These are phyloP conservation scores for Teleiodes luculella DNA, from an alignment of 2,888 invertebrate genomes.

Conservation along the genomic window DNA sequence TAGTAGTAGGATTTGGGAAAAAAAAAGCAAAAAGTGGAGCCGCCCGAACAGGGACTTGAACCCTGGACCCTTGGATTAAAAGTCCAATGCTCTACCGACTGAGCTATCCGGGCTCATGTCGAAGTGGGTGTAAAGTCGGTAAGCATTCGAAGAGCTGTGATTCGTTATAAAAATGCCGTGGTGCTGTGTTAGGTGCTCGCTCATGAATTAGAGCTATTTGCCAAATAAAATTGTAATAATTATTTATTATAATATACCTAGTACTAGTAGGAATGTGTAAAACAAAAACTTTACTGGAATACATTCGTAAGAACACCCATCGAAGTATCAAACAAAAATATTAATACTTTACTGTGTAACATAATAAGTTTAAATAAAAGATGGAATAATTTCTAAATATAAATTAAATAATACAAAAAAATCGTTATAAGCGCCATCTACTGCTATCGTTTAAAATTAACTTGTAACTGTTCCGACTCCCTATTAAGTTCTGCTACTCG, in stretches of 20 bases:
- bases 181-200: not conserved
- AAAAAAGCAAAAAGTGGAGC: slow-evolving; percentile 14
- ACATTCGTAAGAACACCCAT: too few relatives aligned
- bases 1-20: slow-evolving; percentile 25
- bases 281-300: too few relatives aligned
- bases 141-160: not conserved
- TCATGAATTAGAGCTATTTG: not conserved
- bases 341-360: not conserved
- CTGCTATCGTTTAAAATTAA: not conserved
- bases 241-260: too few relatives aligned
- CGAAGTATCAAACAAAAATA: too few relatives aligned
- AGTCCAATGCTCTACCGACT: slow-evolving; percentile 80
- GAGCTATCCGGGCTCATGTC: slow-evolving; percentile 73
- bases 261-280: too few relatives aligned
- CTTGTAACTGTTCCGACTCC: not conserved
- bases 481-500: slow-evolving; percentile 42
- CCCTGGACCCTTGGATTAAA: slow-evolving; percentile 80
- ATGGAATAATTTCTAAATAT: too few relatives aligned
- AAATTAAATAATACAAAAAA: too few relatives aligned
- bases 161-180: not conserved
- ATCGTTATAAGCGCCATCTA: not conserved
- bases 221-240: too few relatives aligned
- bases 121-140: slow-evolving; percentile 27
- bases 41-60: slow-evolving; percentile 80
- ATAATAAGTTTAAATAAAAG: too few relatives aligned